Base-by-base conservation (phyloP, 2,888 invertebrate species). In the Mythimna vitellina region DNA sequence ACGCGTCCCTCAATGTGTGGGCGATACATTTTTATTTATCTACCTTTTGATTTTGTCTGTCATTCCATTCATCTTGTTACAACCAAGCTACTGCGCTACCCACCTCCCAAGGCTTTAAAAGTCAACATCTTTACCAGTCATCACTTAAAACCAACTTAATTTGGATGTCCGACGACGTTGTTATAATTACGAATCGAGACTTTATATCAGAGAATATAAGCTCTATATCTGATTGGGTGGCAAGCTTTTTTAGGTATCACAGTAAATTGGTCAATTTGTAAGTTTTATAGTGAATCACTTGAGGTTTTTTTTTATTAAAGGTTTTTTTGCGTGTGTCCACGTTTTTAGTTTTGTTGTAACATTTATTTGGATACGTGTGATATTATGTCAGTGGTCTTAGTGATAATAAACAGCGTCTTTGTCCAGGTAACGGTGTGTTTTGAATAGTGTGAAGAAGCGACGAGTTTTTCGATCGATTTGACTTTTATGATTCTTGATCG, bases 241-340 rank as follows among this genome's bases (percentile, higher is more conserved):
- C 49, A 32, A 14, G 58, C 62, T 69, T 17, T 32, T 49, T 68
- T 53, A 53, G 22, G 6, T 53, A 70, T 71, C 67, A 20, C 14
- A 8, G 1, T 80, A 81, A 80, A 20, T 57, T 87, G 56, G 86
- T 87, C 56, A n/a, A 70, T 81, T 86, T 85, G 79, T 82, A 82
- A 87, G 88, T 87, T 91, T 93, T 93, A 92, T 92, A 89, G 92
- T 93, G 93, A 93, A 93, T 92, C 93, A 93, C 92, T 94, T 91
- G 88, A 92, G 87, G 84, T 87, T 89, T 87, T 89, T 54, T 46
- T 42, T 42, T 8, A 35, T 42, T 8, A 35, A 42, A 65, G 78
- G 70, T 78, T 85, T 89, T 85, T 84, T 89, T 89, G 90, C 86
- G 79, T 86, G 70, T 77, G 76, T 85, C 78, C 81, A 86, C 89